A percentile compares a stretch with the other conserved stretches of the same genome.
phyloP scores from a whole-genome alignment of 2,888 invertebrate genomes.

The Eupithecia dodoneata region DNA sequence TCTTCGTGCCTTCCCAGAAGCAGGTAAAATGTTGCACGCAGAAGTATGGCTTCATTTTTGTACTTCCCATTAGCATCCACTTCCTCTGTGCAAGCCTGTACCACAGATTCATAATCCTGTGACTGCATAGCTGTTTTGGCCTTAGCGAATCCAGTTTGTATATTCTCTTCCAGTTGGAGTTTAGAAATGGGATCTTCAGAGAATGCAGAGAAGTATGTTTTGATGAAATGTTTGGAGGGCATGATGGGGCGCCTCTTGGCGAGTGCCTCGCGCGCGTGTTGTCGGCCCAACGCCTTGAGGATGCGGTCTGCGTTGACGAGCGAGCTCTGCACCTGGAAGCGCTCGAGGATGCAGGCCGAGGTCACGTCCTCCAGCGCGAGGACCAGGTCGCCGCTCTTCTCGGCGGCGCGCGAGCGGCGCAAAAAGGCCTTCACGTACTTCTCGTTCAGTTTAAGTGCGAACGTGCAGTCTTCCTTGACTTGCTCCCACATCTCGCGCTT shows the following conservation, averaged over 20 bases:
- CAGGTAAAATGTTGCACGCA: constrained; percentile 93
- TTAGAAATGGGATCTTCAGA: constrained; percentile 92
- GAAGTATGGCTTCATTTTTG: constrained; percentile 88
- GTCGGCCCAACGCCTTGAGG: constrained; percentile 90
- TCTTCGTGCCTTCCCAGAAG: constrained; percentile 90
- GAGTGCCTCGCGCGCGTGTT: constrained; percentile 90
- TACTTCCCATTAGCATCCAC: constrained; percentile 86
- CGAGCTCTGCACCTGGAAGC: constrained; percentile 92
- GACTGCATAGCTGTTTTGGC: constrained; percentile 88
- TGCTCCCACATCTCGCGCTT: constrained; percentile 93
- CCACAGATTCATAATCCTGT: constrained; percentile 90
- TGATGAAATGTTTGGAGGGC: constrained; percentile 94
- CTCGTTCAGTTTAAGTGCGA: constrained; percentile 92
- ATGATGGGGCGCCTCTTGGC: constrained; percentile 87
- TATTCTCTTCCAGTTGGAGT: constrained; percentile 73
- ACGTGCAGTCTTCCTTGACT: constrained; percentile 94
- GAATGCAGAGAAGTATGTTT: constrained; percentile 94
- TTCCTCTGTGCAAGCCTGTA: constrained; percentile 92
- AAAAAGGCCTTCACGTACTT: constrained; percentile 94
- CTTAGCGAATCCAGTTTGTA: constrained; percentile 83
- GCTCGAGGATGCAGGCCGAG: constrained; percentile 95
- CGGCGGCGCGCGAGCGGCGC: constrained; percentile 92
- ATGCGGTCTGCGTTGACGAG: constrained; percentile 94
- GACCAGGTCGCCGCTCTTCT: constrained; percentile 90
- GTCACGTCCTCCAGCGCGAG: constrained; percentile 96